Evolutionary conservation across 2,113 vertebrate species (phyloP).

Genomic region (Aspidoscelis tigris): DNA sequence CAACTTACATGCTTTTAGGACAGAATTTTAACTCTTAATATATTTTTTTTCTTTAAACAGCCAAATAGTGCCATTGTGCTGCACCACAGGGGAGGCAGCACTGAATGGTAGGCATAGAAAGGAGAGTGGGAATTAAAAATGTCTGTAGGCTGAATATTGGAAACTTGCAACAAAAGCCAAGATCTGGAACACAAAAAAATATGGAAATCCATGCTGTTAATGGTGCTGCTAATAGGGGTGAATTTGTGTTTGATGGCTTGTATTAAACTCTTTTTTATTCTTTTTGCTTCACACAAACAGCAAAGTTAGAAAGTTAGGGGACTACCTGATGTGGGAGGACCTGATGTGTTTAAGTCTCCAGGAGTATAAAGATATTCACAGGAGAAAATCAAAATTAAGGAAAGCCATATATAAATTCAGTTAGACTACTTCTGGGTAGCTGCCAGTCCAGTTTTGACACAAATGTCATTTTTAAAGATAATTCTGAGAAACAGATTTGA

Average conservation of each 20-base stretch:
- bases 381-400: neutral
- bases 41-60: conserved; percentile 15
- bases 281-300: neutral
- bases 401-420: neutral
- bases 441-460: neutral
- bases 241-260: conserved; percentile 59
- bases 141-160: conserved; percentile 44
- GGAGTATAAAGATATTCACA: neutral
- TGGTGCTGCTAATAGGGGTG: conserved; percentile 33
- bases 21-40: neutral
- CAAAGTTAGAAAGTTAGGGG: neutral
- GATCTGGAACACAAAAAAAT: conserved; percentile 59
- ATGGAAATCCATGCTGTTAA: conserved; percentile 54
- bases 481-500: neutral
- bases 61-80: conserved; percentile 24
- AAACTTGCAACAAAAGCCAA: conserved; percentile 54
- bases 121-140: conserved; percentile 57
- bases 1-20: neutral
- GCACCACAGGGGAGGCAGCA: conserved; percentile 28
- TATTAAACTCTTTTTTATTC: conserved; percentile 38
- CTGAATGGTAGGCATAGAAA: conserved; percentile 43
- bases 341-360: neutral
- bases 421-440: neutral
- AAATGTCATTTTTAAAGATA: neutral
- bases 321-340: neutral